phyloP scores from a whole-genome alignment of 2,888 invertebrate species.

The Lydus trimaculatus region DNA sequence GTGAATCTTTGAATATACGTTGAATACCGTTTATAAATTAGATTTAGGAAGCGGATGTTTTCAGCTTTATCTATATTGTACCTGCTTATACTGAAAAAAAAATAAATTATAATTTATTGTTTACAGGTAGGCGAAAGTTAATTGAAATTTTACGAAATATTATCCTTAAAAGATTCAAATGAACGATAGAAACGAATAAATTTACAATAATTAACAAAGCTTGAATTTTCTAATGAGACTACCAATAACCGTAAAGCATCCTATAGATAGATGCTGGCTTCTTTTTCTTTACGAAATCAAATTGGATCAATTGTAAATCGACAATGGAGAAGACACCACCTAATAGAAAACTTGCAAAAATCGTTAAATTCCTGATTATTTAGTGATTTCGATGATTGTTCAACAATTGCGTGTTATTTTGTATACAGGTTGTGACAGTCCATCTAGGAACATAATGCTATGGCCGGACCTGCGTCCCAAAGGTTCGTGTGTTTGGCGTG shows the following conservation, averaged over 20 bases:
- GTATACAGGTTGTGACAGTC: too few species aligned
- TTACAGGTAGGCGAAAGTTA: background rate
- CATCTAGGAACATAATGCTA: too few species aligned
- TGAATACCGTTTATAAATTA: background rate
- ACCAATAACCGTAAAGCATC: background rate
- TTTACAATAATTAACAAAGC: background rate
- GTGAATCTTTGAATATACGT: background rate
- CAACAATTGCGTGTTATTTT: too few species aligned
- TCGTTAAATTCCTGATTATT: too few species aligned
- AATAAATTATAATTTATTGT: background rate
- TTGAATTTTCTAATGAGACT: background rate
- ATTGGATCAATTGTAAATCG: slow-evolving; percentile 1
- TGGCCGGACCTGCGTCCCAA: too few species aligned
- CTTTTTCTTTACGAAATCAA: background rate
- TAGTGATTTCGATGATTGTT: too few species aligned
- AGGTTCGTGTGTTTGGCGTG: too few species aligned
- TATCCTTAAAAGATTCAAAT: background rate
- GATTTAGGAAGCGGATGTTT: too few species aligned
- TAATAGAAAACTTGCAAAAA: too few species aligned
- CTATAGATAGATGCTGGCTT: background rate
- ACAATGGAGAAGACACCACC: too few species aligned
- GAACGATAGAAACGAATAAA: background rate
- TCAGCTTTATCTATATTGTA: background rate
- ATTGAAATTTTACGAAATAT: background rate
- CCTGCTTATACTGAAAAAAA: background rate